A percentile compares a stretch with the other conserved stretches of the same genome.
Evolutionary conservation across 1,140 invertebrate genomes (phyloP).

Genomic region (Batillaria attramentaria): DNA sequence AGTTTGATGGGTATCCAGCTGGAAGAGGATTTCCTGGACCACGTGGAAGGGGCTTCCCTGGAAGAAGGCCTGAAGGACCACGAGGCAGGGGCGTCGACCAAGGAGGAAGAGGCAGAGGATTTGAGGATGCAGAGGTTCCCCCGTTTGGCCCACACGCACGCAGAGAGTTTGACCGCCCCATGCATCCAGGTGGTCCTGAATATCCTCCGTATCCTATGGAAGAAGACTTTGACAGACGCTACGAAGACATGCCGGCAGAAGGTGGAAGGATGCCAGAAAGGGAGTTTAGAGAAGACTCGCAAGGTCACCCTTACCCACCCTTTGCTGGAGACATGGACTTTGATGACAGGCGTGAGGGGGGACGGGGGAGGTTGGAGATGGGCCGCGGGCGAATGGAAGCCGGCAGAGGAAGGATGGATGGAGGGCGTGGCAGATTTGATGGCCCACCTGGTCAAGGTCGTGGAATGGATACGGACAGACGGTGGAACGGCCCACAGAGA

Average conservation of each 20-base stretch:
- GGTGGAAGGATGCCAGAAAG: too few species aligned
- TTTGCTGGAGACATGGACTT: slow-evolving; percentile 30
- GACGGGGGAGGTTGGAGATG: slow-evolving; percentile 23
- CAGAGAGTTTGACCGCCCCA: slow-evolving; percentile 1
- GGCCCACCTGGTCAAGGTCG: background rate
- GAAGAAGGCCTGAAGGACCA: slow-evolving; percentile 17
- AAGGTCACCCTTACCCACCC: too few species aligned
- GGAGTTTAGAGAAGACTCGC: slow-evolving; percentile 21
- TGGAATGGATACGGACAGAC: slow-evolving; percentile 33
- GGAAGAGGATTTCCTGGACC: slow-evolving; percentile 3
- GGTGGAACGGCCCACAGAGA: background rate
- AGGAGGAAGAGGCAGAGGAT: slow-evolving; percentile 26
- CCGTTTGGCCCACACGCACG: too few species aligned
- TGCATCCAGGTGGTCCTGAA: background rate
- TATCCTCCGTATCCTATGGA: background rate
- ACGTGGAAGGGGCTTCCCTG: too few species aligned
- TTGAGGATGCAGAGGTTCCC: too few species aligned
- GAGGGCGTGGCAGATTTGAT: slow-evolving; percentile 28
- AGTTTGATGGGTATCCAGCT: too few species aligned
- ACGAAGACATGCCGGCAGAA: background rate
- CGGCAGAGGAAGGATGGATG: slow-evolving; percentile 23
- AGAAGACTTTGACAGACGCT: slow-evolving; percentile 24
- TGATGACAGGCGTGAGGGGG: slow-evolving; percentile 27
- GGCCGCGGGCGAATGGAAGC: background rate
- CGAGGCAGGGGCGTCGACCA: slow-evolving; percentile 24